Conservation (phyloP, 2,797 vertebrate genomes). For the Pelobates cultripes region DNA sequence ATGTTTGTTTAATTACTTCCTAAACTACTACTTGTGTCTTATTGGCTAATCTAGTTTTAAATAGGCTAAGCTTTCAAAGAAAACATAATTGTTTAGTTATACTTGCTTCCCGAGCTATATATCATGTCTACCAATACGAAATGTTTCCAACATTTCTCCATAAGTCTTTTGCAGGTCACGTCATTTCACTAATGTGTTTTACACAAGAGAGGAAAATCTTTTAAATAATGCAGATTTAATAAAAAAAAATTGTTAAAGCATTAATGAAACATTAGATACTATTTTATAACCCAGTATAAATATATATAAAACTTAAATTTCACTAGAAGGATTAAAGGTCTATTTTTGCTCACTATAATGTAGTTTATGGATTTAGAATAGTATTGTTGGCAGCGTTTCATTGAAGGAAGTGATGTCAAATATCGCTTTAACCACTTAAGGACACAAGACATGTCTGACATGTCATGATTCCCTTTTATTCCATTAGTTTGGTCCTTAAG, state of each 20-base stretch:
- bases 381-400: no score
- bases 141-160: constrained; percentile 66
- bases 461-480: no score
- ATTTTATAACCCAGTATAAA: constrained; percentile 28
- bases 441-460: no score
- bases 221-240: background rate
- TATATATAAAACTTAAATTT: constrained; percentile 19
- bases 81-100: constrained; percentile 73
- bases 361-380: no score
- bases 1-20: constrained; percentile 80
- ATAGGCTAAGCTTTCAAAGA: constrained; percentile 74
- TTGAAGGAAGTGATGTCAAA: no score
- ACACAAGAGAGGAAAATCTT: constrained; percentile 31
- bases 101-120: constrained; percentile 74
- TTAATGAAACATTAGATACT: background rate
- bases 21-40: constrained; percentile 68
- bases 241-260: background rate
- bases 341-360: no score
- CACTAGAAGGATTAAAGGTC: background rate
- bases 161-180: constrained; percentile 57
- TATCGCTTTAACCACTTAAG: no score
- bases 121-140: constrained; percentile 76
- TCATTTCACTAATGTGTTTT: constrained; percentile 58
- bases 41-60: constrained; percentile 72
- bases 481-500: no score